Conservation (phyloP, 1,140 invertebrate species). For the Goniozus legneri region DNA sequence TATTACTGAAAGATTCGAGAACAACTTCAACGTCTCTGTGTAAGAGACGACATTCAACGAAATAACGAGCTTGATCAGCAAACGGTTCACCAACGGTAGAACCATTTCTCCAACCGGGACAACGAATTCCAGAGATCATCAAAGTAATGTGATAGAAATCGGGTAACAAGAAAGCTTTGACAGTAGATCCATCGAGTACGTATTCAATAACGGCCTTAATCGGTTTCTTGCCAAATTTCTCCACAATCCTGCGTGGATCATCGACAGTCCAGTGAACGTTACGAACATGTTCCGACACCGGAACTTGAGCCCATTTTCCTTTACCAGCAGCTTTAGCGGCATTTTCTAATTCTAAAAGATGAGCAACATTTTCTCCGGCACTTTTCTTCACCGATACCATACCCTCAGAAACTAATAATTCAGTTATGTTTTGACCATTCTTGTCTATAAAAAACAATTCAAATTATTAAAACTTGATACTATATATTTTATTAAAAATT, state of each 20-base stretch:
- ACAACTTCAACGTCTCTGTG: constrained; percentile 92
- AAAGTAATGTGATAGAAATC: constrained; percentile 86
- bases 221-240: constrained; percentile 74
- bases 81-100: constrained; percentile 60
- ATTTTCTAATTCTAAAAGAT: constrained; percentile 85
- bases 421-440: constrained; percentile 81
- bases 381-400: constrained; percentile 79
- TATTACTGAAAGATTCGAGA: constrained; percentile 87
- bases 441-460: constrained; percentile 57
- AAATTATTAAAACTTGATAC: no score
- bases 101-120: constrained; percentile 50
- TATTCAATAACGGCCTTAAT: constrained; percentile 89
- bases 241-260: constrained; percentile 77
- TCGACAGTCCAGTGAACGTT: constrained; percentile 86
- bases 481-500: no score
- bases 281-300: constrained; percentile 66
- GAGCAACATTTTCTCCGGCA: constrained; percentile 63
- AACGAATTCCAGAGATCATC: constrained; percentile 91
- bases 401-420: constrained; percentile 83
- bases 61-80: constrained; percentile 83
- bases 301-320: constrained; percentile 73
- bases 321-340: constrained; percentile 80
- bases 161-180: constrained; percentile 84
- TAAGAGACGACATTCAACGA: constrained; percentile 85
- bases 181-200: constrained; percentile 93